Evolutionary conservation across 2,113 vertebrate genomes (phyloP).

Genomic region (Podocnemis expansa): DNA sequence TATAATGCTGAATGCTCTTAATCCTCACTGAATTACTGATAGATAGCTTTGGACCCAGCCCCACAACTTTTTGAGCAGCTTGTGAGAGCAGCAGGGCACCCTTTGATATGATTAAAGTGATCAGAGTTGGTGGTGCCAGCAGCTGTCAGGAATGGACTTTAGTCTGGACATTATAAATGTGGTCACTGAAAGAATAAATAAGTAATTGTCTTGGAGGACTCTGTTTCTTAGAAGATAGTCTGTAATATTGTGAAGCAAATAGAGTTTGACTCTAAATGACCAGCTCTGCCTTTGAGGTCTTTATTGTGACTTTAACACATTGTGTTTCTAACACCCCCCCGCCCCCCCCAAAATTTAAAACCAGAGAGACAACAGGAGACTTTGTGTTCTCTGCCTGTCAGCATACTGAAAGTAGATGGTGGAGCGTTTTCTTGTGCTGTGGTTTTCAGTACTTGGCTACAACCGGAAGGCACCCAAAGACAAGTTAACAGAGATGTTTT

Average conservation of each 20-base stretch:
- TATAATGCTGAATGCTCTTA: too few relatives aligned
- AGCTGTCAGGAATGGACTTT: background rate
- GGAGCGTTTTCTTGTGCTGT: background rate
- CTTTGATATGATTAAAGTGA: background rate
- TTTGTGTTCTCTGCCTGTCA: background rate
- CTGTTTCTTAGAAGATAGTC: background rate
- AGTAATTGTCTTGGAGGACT: background rate
- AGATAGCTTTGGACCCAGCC: background rate
- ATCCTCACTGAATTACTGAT: background rate
- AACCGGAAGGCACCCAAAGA: constrained; percentile 5
- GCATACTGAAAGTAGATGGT: background rate
- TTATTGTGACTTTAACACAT: background rate
- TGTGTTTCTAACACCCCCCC: too few relatives aligned
- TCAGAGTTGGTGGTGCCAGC: constrained; percentile 25
- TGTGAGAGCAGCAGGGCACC: background rate
- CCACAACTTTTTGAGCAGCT: background rate
- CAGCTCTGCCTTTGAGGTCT: background rate
- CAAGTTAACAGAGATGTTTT: background rate
- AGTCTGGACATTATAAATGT: background rate
- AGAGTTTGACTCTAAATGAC: constrained; percentile 21
- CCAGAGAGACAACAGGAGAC: background rate
- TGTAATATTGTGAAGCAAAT: constrained; percentile 52
- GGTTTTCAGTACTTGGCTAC: background rate
- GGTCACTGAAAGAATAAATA: background rate
- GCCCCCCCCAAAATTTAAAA: background rate